These are phyloP conservation scores for Pasiphila rectangulata DNA, from an alignment of 2,888 invertebrate genomes.

Conservation along the genomic window DNA sequence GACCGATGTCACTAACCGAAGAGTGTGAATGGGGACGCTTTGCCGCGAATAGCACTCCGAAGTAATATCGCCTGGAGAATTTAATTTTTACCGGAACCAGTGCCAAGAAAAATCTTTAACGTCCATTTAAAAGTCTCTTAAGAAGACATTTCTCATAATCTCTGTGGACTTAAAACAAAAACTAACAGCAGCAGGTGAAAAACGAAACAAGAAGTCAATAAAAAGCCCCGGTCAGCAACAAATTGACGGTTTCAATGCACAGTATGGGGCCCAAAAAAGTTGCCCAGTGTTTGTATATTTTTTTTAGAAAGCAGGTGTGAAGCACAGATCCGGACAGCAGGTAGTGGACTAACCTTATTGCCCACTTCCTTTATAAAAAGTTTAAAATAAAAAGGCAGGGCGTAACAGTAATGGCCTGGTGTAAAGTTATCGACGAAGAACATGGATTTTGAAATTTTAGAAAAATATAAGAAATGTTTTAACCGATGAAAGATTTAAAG, in stretches of 20 bases:
- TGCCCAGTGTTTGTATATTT: constrained; percentile 61
- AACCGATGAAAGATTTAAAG: constrained; percentile 24
- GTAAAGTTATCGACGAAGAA: constrained; percentile 53
- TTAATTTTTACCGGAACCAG: constrained; percentile 24
- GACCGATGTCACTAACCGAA: constrained; percentile 66
- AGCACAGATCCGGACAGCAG: constrained; percentile 48
- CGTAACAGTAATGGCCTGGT: constrained; percentile 52
- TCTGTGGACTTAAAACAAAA: not conserved
- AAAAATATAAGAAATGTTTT: constrained; percentile 33
- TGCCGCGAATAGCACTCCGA: constrained; percentile 52
- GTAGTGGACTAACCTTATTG: constrained; percentile 62
- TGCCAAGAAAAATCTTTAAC: constrained; percentile 28
- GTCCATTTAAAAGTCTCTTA: constrained; percentile 17
- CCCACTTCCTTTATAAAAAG: constrained; percentile 68
- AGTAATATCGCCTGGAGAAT: constrained; percentile 25
- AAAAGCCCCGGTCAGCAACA: constrained; percentile 39
- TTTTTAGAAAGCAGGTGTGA: constrained; percentile 71
- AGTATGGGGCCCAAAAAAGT: constrained; percentile 57
- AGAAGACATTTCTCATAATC: not conserved
- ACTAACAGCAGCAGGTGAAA: not conserved
- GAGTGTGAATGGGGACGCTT: constrained; percentile 64
- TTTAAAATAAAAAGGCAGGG: constrained; percentile 46
- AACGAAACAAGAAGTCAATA: constrained; percentile 13
- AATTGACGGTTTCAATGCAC: constrained; percentile 53
- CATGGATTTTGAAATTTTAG: constrained; percentile 40